Evolutionary conservation across 2,888 invertebrate species (phyloP), one percentile per base, ranked within the genome.

Genomic region (Ectemnius cavifrons): DNA sequence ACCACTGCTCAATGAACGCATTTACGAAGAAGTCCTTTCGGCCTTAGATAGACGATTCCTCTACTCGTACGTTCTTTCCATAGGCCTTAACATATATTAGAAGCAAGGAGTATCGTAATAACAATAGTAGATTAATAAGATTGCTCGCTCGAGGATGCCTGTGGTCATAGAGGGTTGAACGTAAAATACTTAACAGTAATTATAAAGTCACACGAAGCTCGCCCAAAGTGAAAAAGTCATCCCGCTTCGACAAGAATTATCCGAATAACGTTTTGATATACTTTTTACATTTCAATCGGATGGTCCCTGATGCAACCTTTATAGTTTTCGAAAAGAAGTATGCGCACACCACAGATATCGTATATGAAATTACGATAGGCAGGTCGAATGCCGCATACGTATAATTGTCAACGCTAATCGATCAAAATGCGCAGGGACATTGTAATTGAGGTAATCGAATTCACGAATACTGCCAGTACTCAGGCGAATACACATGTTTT

Each of bases 391-490:
- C 5, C 45, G 45, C 60, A 63, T 71, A 76, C 73, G 68, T 76
- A 73, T 80, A 80, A 78, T 77, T 83, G 77, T 79, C 70, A 74
- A 64, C 73, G 73, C 77, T 80, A 80, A 80, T 23, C 73, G 80
- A 74, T 77, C 77, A 70, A 79, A 74, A 27, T 77, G 64, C 62
- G 64, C 71, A 79, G 59, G 47, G 56, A 52, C 61, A 61, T 57
- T 16, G 64, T 66, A 67, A 74, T 66, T 18, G 63, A 60, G 13
- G 14, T 59, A 20, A 46, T 16, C 47, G 59, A 47, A 63, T 27
- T 16, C 37, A 49, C 28, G 52, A n/a, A 86, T 85, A 89, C 86
- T 89, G 88, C 88, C 89, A 87, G 85, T 87, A 84, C 87, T 89
- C 88, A 84, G 86, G 86, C 88, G 75, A 84, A 81, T 84, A 87